Evolutionary conservation across 1,140 invertebrate genomes (phyloP).

Genomic region (Diploscapter pachys): DNA sequence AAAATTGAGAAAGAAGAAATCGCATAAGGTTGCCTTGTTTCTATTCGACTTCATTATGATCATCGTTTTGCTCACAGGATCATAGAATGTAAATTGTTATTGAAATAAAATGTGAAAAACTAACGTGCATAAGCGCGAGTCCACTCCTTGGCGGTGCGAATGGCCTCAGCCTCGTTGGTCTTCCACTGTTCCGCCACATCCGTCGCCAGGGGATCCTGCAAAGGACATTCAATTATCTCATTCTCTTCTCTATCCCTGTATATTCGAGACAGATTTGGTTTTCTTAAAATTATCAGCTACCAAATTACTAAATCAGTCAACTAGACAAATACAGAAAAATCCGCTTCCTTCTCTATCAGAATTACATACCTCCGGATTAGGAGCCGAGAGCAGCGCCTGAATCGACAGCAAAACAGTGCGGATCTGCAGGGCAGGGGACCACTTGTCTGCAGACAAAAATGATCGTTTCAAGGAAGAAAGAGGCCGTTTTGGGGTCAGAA

Average conservation of each 20-base stretch:
- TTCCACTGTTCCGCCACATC: slow-evolving; percentile 97
- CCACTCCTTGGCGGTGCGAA: slow-evolving; percentile 68
- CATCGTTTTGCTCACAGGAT: too few relatives aligned
- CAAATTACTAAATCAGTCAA: too few relatives aligned
- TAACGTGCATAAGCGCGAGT: slow-evolving; percentile 43
- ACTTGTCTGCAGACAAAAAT: slow-evolving; percentile 69
- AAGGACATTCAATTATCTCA: not conserved
- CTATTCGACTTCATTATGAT: too few relatives aligned
- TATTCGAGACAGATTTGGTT: too few relatives aligned
- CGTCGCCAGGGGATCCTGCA: slow-evolving; percentile 82
- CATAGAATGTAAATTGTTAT: not conserved
- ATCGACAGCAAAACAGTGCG: slow-evolving; percentile 92
- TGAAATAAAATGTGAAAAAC: not conserved
- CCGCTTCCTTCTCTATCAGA: too few relatives aligned
- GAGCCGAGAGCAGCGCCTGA: slow-evolving; percentile 90
- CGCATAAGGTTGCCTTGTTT: not conserved
- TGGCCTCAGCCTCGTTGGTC: slow-evolving; percentile 89
- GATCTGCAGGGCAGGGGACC: slow-evolving; percentile 95
- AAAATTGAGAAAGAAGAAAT: too few relatives aligned
- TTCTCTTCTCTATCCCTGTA: not conserved
- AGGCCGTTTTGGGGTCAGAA: too few relatives aligned
- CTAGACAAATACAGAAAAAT: too few relatives aligned
- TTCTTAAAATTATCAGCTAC: too few relatives aligned
- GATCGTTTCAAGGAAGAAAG: not conserved
- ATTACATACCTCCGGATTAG: slow-evolving; percentile 77